These are phyloP conservation scores for Holocentrus rufus DNA, from an alignment of 2,797 vertebrate genomes.

Conservation along the genomic window DNA sequence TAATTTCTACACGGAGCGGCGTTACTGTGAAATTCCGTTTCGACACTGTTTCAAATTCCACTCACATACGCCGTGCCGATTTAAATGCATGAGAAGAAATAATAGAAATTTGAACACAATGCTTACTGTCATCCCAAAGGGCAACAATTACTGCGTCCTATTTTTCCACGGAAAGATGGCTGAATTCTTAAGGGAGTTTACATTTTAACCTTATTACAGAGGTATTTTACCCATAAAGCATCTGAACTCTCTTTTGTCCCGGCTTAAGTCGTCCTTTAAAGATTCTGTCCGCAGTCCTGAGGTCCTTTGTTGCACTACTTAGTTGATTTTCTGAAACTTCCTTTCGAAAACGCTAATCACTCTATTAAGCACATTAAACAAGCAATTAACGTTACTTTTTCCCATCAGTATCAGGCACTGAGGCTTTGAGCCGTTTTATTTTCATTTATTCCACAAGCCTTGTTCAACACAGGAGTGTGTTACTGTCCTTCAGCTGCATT, in stretches of 20 bases:
- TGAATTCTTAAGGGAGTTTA: constrained; percentile 44
- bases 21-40: constrained; percentile 66
- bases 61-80: constrained; percentile 54
- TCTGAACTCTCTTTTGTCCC: constrained; percentile 11
- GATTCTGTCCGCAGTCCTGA: not conserved
- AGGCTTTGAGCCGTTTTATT: constrained; percentile 27
- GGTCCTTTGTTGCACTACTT: constrained; percentile 13
- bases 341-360: not conserved
- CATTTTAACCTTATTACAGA: constrained; percentile 32
- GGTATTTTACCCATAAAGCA: constrained; percentile 32
- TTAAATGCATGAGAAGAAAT: constrained; percentile 62
- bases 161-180: constrained; percentile 26
- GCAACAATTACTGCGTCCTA: constrained; percentile 48
- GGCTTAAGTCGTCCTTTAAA: constrained; percentile 8
- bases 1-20: constrained; percentile 62
- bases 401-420: not conserved
- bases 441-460: constrained; percentile 6
- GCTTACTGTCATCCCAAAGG: constrained; percentile 51
- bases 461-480: not conserved
- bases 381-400: constrained; percentile 19
- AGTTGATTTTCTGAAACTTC: not conserved
- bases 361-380: constrained; percentile 23
- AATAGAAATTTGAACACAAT: constrained; percentile 53
- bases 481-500: constrained; percentile 9
- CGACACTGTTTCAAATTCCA: constrained; percentile 54